Base-by-base conservation (phyloP, 2,113 vertebrate genomes). In the Percina caprodes region DNA sequence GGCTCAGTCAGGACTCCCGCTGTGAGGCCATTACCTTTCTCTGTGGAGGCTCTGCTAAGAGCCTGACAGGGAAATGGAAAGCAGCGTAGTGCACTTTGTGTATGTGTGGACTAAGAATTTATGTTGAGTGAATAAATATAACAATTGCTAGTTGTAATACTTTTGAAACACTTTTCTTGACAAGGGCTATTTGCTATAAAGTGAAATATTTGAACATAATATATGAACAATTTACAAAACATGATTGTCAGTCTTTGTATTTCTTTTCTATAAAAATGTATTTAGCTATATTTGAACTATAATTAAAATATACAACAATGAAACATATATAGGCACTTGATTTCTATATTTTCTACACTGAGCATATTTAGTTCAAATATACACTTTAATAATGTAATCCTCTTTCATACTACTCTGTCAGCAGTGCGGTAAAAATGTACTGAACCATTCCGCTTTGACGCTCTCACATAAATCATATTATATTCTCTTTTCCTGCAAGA, bases 31-130 rank as follows among this genome's bases (percentile, higher is more conserved):
- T 87, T 94, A 81, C 93, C 59, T 1, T 96, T 96, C 92, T 95
- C 95, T 77, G 56, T 92, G 26, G 93, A 95, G 88, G 94, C 93
- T 48, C 69, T 96, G 82, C 90, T 96, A 66, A 96, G 93, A 91
- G 85, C 87, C 80, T 96, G 75, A 96, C 69, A 54, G 69, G 45
- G 49, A 54, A 66, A 70, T 21, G 72, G 35, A 69, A 42, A 79
- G 62, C 9, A 7, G 54, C 11, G 45, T 21, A 52, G 45, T 66
- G 80, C 80, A 86, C 80, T 91, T 86, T 88, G 83, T 73, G 73
- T 62, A 75, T 85, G 58, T 65, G 77, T 13, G 19, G 72, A 67
- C 55, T 60, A 26, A 79, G 62, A 42, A 30, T 6, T 73, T 15
- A 81, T 49, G 74, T 35, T 6, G 46, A 81, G 58, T 59, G 19